Conservation (phyloP, 2,888 invertebrate species). For the Cerastis rubricosa region DNA sequence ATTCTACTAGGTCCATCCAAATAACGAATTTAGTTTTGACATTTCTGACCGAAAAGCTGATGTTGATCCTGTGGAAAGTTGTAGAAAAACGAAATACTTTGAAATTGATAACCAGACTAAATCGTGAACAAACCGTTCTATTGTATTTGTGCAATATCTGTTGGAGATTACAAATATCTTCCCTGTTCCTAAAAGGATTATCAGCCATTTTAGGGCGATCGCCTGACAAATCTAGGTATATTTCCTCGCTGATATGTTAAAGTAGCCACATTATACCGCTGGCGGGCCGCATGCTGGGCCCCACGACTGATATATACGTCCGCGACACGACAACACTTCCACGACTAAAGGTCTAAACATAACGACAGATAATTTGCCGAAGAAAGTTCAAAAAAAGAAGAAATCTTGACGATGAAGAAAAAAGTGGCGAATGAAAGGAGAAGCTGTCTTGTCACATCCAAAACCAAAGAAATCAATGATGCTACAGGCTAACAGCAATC, state of each 20-base stretch:
- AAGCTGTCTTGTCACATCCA: not conserved
- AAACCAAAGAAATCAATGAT: not conserved
- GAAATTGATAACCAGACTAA: not conserved
- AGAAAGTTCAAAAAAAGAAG: not conserved
- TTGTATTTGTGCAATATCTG: not conserved
- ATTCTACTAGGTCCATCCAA: not conserved
- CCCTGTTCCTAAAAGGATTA: conserved; percentile 29
- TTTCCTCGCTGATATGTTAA: conserved; percentile 66
- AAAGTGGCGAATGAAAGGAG: not conserved
- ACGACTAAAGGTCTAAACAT: conserved; percentile 49
- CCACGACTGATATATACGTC: conserved; percentile 63
- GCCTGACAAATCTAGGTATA: conserved; percentile 71
- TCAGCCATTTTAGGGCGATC: conserved; percentile 60
- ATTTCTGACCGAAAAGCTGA: not conserved
- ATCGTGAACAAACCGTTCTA: not conserved
- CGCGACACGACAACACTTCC: conserved; percentile 66
- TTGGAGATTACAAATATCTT: not conserved
- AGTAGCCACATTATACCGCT: conserved; percentile 63
- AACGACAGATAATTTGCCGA: not conserved
- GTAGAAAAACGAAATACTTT: not conserved
- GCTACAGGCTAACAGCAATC: not conserved
- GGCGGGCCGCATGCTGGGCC: conserved; percentile 58
- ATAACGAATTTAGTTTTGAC: not conserved
- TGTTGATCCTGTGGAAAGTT: not conserved
- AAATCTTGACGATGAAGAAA: not conserved